These are phyloP conservation scores for Gallinago nigripennis DNA, from an alignment of 2,797 vertebrate species.

Conservation along the genomic window DNA sequence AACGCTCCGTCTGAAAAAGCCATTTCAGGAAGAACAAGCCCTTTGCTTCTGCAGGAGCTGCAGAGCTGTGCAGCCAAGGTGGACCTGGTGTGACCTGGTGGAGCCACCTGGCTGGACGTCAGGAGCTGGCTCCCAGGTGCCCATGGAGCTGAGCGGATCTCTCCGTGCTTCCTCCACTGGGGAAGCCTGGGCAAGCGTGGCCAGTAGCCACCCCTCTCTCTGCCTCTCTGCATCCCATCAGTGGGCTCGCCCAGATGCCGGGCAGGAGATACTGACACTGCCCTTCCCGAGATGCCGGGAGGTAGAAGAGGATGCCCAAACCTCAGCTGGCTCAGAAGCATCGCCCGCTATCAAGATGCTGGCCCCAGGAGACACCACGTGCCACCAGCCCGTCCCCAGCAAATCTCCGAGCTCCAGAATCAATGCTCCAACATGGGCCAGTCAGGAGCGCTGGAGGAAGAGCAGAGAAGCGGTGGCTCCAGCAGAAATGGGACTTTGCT, in stretches of 20 bases:
- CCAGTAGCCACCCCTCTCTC: neutral
- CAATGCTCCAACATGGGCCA: neutral
- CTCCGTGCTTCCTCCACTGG: neutral
- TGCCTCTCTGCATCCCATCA: neutral
- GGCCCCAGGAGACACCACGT: neutral
- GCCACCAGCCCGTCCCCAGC: neutral
- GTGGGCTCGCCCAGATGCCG: neutral
- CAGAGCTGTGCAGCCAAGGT: neutral
- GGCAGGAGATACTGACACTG: neutral
- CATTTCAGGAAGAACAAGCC: neutral
- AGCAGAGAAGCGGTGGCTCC: neutral
- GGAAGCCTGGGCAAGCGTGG: neutral
- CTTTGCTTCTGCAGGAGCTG: neutral
- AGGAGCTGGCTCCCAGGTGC: neutral
- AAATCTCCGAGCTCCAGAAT: neutral
- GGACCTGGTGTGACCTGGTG: neutral
- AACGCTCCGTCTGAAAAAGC: constrained; percentile 14
- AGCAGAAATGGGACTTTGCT: neutral
- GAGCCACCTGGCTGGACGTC: neutral
- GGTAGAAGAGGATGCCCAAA: neutral
- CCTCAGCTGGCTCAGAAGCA: neutral
- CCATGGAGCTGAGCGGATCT: neutral
- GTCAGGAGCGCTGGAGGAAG: accelerated
- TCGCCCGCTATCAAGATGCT: neutral
- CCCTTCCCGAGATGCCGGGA: neutral